Percentiles rank a stretch among this genome's conserved stretches.
Evolutionary conservation across 2,113 vertebrate genomes (phyloP).

Genomic region (Cacatua alba): DNA sequence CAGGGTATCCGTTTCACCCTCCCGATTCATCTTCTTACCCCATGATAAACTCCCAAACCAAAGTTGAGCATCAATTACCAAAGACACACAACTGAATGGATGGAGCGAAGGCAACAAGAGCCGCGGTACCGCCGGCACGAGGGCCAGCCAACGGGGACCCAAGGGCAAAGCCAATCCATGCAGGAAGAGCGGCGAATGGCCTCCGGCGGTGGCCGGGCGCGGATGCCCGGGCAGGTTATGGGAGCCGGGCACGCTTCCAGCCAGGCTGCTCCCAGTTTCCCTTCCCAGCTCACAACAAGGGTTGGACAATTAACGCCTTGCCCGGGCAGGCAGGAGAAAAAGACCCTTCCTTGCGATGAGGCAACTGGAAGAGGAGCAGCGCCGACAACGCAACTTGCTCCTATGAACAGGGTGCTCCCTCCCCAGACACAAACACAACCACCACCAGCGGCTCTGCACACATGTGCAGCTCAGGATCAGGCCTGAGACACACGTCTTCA

Average conservation of each 20-base stretch:
- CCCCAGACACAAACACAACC: fast-evolving
- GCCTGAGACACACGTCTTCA: fast-evolving
- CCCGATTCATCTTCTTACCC: conserved; percentile 70
- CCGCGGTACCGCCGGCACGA: fast-evolving
- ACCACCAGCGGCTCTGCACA: background rate
- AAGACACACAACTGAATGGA: background rate
- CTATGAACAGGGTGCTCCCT: background rate
- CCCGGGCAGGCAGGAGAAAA: background rate
- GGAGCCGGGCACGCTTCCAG: background rate
- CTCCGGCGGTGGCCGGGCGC: fast-evolving
- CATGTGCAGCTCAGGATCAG: background rate
- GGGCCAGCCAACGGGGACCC: background rate
- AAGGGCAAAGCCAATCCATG: background rate
- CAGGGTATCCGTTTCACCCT: conserved; percentile 78
- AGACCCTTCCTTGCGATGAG: background rate
- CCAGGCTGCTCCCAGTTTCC: conserved; percentile 20
- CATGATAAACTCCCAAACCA: conserved; percentile 65
- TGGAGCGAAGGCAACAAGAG: background rate
- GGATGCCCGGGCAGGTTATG: background rate
- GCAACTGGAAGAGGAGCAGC: background rate
- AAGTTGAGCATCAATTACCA: conserved; percentile 54
- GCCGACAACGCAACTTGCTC: background rate
- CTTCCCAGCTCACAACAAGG: background rate
- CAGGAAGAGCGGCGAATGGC: fast-evolving
- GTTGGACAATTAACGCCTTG: background rate